Percentiles rank a stretch among this genome's conserved stretches.
phyloP scores from a whole-genome alignment of 2,797 vertebrate genomes.

The Anas bernieri region DNA sequence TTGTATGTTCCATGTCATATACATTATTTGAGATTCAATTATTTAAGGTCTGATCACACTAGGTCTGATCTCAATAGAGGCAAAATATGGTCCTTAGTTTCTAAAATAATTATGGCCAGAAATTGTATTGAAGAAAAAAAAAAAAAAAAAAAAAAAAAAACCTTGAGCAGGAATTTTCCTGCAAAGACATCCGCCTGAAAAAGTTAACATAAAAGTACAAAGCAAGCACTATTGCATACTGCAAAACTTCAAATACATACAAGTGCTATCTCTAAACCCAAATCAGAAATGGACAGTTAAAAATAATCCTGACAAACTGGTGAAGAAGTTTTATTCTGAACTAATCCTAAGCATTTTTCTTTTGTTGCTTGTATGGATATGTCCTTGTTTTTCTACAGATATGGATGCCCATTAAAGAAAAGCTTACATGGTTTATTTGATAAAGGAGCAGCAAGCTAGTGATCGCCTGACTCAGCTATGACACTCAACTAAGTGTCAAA shows the following conservation, averaged over 20 bases:
- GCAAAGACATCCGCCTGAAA: background rate
- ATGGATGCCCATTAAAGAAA: background rate
- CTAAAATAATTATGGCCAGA: background rate
- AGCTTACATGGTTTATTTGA: background rate
- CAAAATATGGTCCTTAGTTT: background rate
- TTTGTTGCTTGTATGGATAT: background rate
- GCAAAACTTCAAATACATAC: background rate
- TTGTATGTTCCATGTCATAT: background rate
- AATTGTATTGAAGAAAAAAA: background rate
- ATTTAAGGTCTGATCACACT: background rate
- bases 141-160: background rate
- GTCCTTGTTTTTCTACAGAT: background rate
- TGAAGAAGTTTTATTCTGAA: background rate
- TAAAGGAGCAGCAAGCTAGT: background rate
- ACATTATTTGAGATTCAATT: background rate
- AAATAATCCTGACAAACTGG: background rate
- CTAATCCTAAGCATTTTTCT: background rate
- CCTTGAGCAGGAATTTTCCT: background rate
- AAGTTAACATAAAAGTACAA: background rate
- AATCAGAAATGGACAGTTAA: background rate
- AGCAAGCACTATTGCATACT: background rate
- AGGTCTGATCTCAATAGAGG: background rate
- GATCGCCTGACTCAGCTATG: background rate
- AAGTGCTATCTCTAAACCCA: slow-evolving; percentile 14
- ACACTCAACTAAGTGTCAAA: background rate